Percentiles rank a stretch among this genome's conserved stretches.
These are phyloP conservation scores for Steinernema hermaphroditum DNA, from an alignment of 2,888 invertebrate genomes.

Conservation along the genomic window DNA sequence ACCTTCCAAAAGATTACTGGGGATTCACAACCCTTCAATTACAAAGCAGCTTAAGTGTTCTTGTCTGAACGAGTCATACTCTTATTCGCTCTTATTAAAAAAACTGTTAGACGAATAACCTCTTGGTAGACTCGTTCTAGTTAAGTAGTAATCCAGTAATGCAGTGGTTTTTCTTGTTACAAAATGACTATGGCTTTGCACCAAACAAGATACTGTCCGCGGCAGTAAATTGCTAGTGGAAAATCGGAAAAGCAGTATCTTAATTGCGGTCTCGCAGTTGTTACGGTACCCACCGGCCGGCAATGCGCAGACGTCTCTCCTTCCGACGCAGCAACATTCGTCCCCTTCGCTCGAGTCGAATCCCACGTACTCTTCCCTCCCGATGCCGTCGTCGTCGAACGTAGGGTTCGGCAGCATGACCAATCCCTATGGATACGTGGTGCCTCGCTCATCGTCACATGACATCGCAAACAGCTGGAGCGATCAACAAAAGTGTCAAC, in stretches of 20 bases:
- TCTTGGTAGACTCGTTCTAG: too few species aligned
- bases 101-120: too few species aligned
- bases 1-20: too few species aligned
- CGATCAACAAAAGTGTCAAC: background rate
- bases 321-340: background rate
- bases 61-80: too few species aligned
- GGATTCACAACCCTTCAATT: background rate
- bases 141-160: too few species aligned
- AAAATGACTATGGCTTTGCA: too few species aligned
- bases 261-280: conserved; percentile 4
- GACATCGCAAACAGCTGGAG: background rate
- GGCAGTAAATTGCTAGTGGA: too few species aligned
- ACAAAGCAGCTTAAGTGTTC: too few species aligned
- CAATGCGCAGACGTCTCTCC: background rate
- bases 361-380: conserved; percentile 8
- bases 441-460: background rate
- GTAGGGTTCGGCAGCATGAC: conserved; percentile 2
- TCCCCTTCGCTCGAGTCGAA: background rate
- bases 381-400: conserved; percentile 6
- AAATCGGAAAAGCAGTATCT: too few species aligned
- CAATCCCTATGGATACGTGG: conserved; percentile 6
- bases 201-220: too few species aligned
- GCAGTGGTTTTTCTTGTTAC: too few species aligned
- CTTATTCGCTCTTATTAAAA: too few species aligned
- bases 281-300: background rate